Base-by-base conservation (phyloP, 2,797 vertebrate species). In the Hippocampus kuda region DNA sequence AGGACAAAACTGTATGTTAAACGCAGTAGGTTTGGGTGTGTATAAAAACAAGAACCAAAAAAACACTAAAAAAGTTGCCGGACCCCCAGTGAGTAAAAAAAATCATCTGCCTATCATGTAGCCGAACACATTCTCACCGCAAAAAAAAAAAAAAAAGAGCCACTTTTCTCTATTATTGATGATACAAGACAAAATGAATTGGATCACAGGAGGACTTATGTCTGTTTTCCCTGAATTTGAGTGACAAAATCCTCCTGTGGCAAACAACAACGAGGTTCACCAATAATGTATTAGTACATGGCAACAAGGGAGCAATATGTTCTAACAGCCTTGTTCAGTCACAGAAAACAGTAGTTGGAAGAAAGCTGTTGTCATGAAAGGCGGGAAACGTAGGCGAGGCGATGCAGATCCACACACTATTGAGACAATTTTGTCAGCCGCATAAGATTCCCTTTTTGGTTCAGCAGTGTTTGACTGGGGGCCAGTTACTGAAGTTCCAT, bases 391-490 rank as follows among this genome's bases (percentile, higher is more conserved):
- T 65, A 78, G 78, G 75, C 68, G 72, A 71, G 78, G 76, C 65
- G 34, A 79, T 68, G 70, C 48, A 5, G 66, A 74, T 75, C 34
- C 70, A 61, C 80, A 77, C 72, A 72, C 75, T 76, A 77, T 77
- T 80, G 72, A 82, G 73, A 66, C 75, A 72, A 70, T 76, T 56
- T 77, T 80, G 78, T 78, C 77, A 72, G 75, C 68, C 48, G 63
- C 71, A 81, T 75, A 77, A 80, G 77, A 78, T 77, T 78, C 68
- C 71, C 75, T 68, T 70, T 76, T 80, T 34, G 38, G 75, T 77
- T 81, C 80, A 72, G 79, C 69, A 41, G 60, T 77, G 80, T 83
- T 82, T 81, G 82, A 83, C 79, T 85, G 75, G 78, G 84, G 51
- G 42, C 74, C 79, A 76, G 78, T 81, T 69, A 65, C 81, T 56